These are phyloP conservation scores for Lepus europaeus DNA, from an alignment of 2,113 vertebrate species.

Conservation along the genomic window DNA sequence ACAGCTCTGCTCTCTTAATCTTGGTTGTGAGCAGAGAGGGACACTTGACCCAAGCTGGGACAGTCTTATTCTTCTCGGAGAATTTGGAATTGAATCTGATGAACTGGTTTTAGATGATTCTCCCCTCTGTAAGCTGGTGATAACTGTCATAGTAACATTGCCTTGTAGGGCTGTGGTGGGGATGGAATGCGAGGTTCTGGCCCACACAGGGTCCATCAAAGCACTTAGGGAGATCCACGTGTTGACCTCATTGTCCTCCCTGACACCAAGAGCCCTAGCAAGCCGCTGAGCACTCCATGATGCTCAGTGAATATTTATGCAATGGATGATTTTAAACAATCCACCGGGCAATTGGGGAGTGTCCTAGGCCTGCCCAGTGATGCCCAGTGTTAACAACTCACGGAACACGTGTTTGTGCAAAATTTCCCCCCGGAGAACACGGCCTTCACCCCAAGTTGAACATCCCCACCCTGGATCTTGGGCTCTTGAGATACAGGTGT, in stretches of 20 bases:
- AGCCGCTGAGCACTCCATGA: background rate
- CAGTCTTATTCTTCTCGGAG: background rate
- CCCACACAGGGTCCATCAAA: too few relatives aligned
- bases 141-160: background rate
- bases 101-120: background rate
- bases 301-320: background rate
- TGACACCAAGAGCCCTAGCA: background rate
- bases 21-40: background rate
- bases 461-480: background rate
- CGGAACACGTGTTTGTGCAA: background rate
- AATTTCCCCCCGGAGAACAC: background rate
- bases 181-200: background rate
- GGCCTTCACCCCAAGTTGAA: background rate
- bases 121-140: background rate
- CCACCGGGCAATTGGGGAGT: background rate
- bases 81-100: background rate
- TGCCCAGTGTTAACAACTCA: background rate
- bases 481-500: conserved; percentile 18
- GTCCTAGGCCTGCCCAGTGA: background rate
- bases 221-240: background rate
- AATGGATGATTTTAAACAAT: background rate
- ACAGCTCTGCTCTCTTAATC: background rate
- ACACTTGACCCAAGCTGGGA: background rate
- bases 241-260: background rate
- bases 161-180: background rate